Evolutionary conservation across 1,140 invertebrate genomes (phyloP), one percentile per base, ranked within the genome.

Genomic region (Drosophila nebulosa): DNA sequence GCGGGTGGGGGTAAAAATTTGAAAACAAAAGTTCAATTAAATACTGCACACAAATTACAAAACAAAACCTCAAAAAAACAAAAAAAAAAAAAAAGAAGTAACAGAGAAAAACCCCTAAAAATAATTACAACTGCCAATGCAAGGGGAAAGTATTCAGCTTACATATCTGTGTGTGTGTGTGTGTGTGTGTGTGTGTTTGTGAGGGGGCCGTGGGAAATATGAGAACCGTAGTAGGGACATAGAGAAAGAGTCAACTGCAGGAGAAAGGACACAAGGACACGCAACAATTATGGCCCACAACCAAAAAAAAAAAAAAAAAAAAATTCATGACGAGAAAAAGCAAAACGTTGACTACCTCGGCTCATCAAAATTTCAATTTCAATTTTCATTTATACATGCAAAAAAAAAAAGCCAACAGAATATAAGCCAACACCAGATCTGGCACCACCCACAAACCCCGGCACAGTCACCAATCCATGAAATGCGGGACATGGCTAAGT

Each of bases 371-470:
- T 10, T 74, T 66, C 56, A 70, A 72, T 73, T 72, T 56, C 69
- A 66, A 68, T 63, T 73, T 65, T 63, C 56, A 73, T 74, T 73
- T 61, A 50, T 66, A 59, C 46, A 72, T 36, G 51, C 69, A 72
- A 42, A n/a, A n/a, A n/a, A n/a, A n/a, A n/a, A n/a, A 65, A 56
- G 32, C 71, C 27, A 21, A 56, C 30, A 64, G 5, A 22, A 18
- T n/a, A 53, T 24, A 30, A n/a, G n/a, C 27, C 6, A 30, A 9
- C 27, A 7, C 9, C 27, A n/a, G n/a, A n/a, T n/a, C n/a, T n/a
- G n/a, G n/a, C n/a, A n/a, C n/a, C 32, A 35, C 24, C 22, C 27
- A 42, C 1, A 24, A 22, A 32, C 62, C 50, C 46, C 22, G 14
- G 51, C n/a, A 53, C 12, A 10, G 5, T 21, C 21, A 52, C n/a